A percentile compares a stretch with the other conserved stretches of the same genome.
Evolutionary conservation across 2,888 invertebrate species (phyloP).

Genomic region (Parthenolecanium corni): DNA sequence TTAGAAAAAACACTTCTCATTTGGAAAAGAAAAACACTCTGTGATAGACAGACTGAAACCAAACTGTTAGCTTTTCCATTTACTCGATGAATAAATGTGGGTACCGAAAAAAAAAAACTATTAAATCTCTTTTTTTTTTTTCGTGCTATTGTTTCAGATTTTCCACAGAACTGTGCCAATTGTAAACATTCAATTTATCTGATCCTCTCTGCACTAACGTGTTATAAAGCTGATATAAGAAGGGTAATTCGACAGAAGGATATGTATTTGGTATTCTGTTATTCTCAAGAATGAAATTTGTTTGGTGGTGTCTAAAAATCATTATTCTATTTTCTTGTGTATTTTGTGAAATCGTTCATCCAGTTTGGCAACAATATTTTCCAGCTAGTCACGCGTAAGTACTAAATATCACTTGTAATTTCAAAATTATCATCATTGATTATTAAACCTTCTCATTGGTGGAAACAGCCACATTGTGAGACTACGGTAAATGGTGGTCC

Average conservation of each 20-base stretch:
- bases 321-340: neutral
- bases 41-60: constrained; percentile 5
- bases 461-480: too few relatives aligned
- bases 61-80: constrained; percentile 5
- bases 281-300: constrained; percentile 7
- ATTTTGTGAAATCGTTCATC: constrained; percentile 26
- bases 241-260: neutral
- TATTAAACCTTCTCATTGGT: neutral
- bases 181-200: neutral
- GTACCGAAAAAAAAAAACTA: neutral
- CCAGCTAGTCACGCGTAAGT: constrained; percentile 31
- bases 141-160: neutral
- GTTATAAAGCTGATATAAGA: neutral
- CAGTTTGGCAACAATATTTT: constrained; percentile 32
- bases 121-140: neutral
- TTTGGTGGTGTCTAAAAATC: neutral
- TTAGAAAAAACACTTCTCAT: constrained; percentile 5
- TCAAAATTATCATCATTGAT: neutral
- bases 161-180: neutral
- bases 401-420: neutral
- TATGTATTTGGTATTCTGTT: neutral
- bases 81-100: constrained; percentile 7
- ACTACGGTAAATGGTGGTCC: too few relatives aligned
- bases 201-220: neutral
- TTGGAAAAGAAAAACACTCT: constrained; percentile 1